A percentile compares a stretch with the other conserved stretches of the same genome.
Conservation (phyloP, 2,888 invertebrate species). For the Limnephilus rhombicus region DNA sequence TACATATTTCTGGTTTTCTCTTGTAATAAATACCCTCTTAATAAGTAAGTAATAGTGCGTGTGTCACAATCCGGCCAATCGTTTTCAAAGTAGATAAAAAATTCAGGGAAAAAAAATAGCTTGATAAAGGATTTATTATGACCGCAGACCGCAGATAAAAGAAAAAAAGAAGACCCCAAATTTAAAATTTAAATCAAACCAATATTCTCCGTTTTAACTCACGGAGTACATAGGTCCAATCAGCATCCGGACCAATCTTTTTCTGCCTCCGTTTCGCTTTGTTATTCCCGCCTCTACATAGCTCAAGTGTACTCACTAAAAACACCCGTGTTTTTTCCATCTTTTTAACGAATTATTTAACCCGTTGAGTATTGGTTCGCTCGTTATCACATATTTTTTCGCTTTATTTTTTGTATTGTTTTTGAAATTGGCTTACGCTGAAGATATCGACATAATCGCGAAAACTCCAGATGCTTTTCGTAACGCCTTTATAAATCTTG, state of each 20-base stretch:
- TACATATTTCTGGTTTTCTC: too few species aligned
- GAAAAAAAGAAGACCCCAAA: background rate
- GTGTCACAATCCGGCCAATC: too few species aligned
- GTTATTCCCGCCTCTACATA: slow-evolving; percentile 16
- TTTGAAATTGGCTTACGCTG: too few species aligned
- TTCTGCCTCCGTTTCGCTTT: background rate
- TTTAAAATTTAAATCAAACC: background rate
- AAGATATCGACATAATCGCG: too few species aligned
- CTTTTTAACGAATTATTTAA: slow-evolving; percentile 46
- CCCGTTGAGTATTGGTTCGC: slow-evolving; percentile 32
- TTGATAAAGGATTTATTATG: background rate
- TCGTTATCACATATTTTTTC: slow-evolving; percentile 40
- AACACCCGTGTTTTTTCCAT: slow-evolving; percentile 29
- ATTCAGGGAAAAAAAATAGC: too few species aligned
- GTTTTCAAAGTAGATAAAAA: too few species aligned
- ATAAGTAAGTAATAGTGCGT: too few species aligned
- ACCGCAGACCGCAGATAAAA: background rate
- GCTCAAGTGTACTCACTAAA: slow-evolving; percentile 30
- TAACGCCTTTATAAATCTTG: too few species aligned
- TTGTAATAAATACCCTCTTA: too few species aligned
- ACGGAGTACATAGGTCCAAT: background rate
- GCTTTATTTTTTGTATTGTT: slow-evolving; percentile 23
- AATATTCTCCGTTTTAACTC: background rate
- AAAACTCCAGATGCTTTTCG: too few species aligned
- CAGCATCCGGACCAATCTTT: background rate